phyloP scores from a whole-genome alignment of 2,113 vertebrate species.

The Camelus bactrianus region DNA sequence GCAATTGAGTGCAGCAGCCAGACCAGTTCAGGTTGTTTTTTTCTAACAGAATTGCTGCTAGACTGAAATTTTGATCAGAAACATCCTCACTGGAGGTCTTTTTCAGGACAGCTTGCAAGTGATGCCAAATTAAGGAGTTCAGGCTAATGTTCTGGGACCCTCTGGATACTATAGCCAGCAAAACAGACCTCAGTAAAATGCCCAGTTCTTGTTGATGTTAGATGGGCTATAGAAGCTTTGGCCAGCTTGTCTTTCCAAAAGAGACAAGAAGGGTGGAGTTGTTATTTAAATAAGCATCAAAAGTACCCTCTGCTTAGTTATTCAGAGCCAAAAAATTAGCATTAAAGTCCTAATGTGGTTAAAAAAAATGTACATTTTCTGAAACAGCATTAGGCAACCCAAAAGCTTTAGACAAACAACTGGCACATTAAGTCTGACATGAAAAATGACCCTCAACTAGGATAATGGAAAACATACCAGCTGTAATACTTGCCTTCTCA shows the following conservation, averaged over 20 bases:
- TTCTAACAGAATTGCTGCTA: not conserved
- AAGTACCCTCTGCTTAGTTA: not conserved
- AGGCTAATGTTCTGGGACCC: conserved; percentile 4
- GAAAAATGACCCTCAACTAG: not conserved
- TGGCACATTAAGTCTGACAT: conserved; percentile 1
- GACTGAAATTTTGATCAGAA: conserved; percentile 29
- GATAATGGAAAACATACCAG: not conserved
- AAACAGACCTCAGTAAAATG: not conserved
- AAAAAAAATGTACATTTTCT: conserved; percentile 41
- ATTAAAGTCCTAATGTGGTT: conserved; percentile 40
- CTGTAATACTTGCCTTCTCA: not conserved
- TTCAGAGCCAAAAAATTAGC: conserved; percentile 49
- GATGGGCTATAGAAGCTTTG: not conserved
- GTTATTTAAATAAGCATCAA: conserved; percentile 57
- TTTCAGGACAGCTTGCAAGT: conserved; percentile 46
- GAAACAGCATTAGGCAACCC: not conserved
- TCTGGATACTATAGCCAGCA: not conserved
- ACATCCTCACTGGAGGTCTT: conserved; percentile 63
- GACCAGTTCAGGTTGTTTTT: not conserved
- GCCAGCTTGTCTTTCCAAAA: conserved; percentile 53
- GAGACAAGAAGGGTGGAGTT: conserved; percentile 29
- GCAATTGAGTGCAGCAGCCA: not conserved
- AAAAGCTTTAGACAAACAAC: not conserved
- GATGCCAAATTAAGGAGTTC: not conserved
- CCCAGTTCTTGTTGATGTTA: not conserved